These are phyloP conservation scores for Gavia stellata DNA, from an alignment of 2,113 vertebrate species.

Conservation along the genomic window DNA sequence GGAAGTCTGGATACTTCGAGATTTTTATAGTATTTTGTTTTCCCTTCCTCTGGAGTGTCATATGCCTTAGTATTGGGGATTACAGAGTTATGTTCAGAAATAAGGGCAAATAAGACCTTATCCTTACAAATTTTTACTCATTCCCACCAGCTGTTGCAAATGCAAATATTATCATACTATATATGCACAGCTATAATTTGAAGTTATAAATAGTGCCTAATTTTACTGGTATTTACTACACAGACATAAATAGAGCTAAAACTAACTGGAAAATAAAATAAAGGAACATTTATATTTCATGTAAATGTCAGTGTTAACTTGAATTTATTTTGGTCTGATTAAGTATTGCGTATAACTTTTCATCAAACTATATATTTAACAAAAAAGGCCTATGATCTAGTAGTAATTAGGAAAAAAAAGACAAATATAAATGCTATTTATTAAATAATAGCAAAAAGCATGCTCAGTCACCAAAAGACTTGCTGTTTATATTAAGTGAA, in stretches of 20 bases:
- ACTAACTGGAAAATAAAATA: neutral
- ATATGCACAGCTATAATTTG: neutral
- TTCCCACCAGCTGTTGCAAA: neutral
- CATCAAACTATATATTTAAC: neutral
- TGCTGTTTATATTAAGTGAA: neutral
- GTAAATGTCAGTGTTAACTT: neutral
- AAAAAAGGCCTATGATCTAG: neutral
- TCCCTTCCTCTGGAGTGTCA: neutral
- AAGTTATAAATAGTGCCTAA: neutral
- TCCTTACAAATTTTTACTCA: neutral
- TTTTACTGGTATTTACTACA: constrained; percentile 13
- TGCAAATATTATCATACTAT: neutral
- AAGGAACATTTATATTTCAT: neutral
- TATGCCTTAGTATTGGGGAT: neutral
- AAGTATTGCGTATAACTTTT: neutral
- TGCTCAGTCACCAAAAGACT: neutral
- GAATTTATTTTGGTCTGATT: constrained; percentile 3
- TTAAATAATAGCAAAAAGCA: neutral
- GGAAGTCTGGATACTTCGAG: neutral
- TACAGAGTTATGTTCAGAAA: neutral
- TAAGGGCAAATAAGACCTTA: neutral
- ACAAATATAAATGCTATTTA: neutral
- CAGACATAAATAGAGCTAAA: neutral
- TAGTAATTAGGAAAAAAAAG: neutral
- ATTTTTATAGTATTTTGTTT: neutral